Base-by-base conservation (phyloP, 2,797 vertebrate species). In the Sparidentex hasta region DNA sequence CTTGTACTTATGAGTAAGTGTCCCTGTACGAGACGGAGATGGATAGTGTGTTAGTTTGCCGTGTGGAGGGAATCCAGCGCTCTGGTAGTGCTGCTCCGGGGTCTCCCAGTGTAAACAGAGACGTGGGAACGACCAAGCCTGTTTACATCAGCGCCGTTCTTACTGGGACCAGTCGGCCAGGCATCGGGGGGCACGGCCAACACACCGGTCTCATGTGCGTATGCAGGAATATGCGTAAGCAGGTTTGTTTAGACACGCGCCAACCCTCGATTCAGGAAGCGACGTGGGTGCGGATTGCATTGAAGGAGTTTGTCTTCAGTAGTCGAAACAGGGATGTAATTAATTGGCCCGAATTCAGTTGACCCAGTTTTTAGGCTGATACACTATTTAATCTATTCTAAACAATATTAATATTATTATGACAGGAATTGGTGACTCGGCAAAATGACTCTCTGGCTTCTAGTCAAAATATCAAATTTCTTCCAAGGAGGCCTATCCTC, bases 81-180 rank as follows among this genome's bases (percentile, higher is more conserved):
- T 93, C 87, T 87, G 81, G 82, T 63, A 78, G 86, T 67, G 90
- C 89, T 87, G 87, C 92, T 93, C 93, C 52, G 81, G 88, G 93
- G 92, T 93, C 93, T 92, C 80, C 82, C 88, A 91, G 76, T 93
- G 71, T 95, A 96, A 96, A 96, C 95, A 96, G 89, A 95, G 93
- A 95, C 93, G 93, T 96, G 95, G 95, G 95, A 96, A 95, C 90
- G 80, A 87, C 90, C 91, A 58, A 47, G 90, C 84, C 83, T 96
- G 95, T 96, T 96, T 96, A 96, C 85, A 95, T 92, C 91, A 93
- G 78, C 79, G 81, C 78, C 82, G 85, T 92, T 94, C 92, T 94
- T 90, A 92, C 87, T 77, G 82, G 85, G 88, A 90, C 90, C 86
- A 93, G 89, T 93, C 87, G 88, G 84, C 84, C 88, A 91, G 88